Evolutionary conservation across 2,797 vertebrate species (phyloP).

Genomic region (Urophycis tenuis): DNA sequence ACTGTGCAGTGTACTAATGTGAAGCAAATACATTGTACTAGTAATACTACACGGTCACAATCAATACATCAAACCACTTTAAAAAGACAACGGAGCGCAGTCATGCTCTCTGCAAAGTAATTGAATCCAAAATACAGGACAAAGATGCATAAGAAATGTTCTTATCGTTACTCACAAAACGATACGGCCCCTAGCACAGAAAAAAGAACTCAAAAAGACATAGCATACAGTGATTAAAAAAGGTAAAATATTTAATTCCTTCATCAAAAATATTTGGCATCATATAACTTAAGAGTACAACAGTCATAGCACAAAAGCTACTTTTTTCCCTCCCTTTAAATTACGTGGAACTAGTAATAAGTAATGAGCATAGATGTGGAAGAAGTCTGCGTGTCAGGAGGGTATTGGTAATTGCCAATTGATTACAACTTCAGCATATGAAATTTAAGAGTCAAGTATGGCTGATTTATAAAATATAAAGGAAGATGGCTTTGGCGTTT

Average conservation of each 20-base stretch:
- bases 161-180: neutral
- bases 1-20: conserved; percentile 23
- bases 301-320: conserved; percentile 16
- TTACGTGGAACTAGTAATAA: neutral
- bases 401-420: neutral
- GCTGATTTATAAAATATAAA: neutral
- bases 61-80: conserved; percentile 6
- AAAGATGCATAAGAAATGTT: neutral
- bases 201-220: conserved; percentile 3
- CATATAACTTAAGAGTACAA: conserved; percentile 32
- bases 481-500: neutral
- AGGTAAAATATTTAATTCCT: conserved; percentile 60
- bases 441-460: neutral
- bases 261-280: conserved; percentile 31
- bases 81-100: conserved; percentile 12
- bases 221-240: conserved; percentile 36
- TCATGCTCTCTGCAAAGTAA: neutral
- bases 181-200: neutral
- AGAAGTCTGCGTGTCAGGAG: neutral
- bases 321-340: conserved; percentile 5
- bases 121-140: neutral
- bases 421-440: neutral
- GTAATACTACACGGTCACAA: neutral
- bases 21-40: neutral
- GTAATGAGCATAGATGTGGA: neutral